These are phyloP conservation scores for Ectropis crepuscularia DNA, from an alignment of 2,888 invertebrate species.

Conservation along the genomic window DNA sequence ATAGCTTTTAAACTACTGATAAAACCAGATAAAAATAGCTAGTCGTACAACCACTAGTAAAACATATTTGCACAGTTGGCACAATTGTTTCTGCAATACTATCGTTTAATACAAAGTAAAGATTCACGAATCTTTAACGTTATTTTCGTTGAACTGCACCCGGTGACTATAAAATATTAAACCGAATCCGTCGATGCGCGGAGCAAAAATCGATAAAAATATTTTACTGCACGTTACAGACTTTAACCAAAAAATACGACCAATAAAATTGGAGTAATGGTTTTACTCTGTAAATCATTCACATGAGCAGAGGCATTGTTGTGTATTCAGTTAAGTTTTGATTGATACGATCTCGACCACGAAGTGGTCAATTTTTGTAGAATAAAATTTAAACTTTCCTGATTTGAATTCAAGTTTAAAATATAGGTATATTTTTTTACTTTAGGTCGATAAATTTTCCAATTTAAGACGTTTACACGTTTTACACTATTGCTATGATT, in stretches of 20 bases:
- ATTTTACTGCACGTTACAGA: conserved; percentile 16
- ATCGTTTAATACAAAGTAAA: neutral
- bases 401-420: too few relatives aligned
- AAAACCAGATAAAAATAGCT: too few relatives aligned
- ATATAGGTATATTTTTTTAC: too few relatives aligned
- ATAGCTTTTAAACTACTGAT: too few relatives aligned
- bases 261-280: conserved; percentile 18
- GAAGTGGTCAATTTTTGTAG: neutral
- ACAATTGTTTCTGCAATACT: neutral
- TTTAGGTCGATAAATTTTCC: too few relatives aligned
- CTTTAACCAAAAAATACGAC: conserved; percentile 7
- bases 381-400: neutral
- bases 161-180: conserved; percentile 6
- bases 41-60: too few relatives aligned
- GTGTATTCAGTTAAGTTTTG: neutral
- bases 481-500: too few relatives aligned
- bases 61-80: too few relatives aligned
- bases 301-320: neutral
- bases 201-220: conserved; percentile 11
- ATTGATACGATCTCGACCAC: neutral
- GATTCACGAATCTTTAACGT: neutral
- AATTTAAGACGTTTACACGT: too few relatives aligned
- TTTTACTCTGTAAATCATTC: conserved; percentile 10
- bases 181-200: conserved; percentile 9
- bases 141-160: conserved; percentile 1